Evolutionary conservation across 2,888 invertebrate species (phyloP).

Genomic region (Xiphydria camelus): DNA sequence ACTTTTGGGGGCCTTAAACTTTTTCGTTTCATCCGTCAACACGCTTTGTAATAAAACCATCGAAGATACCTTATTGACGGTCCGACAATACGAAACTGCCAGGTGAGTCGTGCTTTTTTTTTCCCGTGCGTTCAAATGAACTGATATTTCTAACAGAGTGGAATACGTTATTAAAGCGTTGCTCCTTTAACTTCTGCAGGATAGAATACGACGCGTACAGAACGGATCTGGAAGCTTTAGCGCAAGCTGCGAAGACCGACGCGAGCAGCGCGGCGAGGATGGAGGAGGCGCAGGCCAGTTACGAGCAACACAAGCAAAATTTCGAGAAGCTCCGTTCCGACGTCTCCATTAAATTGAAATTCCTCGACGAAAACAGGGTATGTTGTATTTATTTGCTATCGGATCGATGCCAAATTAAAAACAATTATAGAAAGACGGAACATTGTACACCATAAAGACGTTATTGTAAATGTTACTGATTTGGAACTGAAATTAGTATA

Average conservation of each 20-base stretch:
- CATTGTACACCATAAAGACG: neutral
- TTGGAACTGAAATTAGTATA: too few relatives aligned
- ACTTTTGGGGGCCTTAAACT: constrained; percentile 88
- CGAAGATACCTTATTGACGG: constrained; percentile 86
- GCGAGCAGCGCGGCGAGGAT: constrained; percentile 65
- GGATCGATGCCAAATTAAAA: too few relatives aligned
- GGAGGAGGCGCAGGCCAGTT: constrained; percentile 80
- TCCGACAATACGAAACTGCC: constrained; percentile 76
- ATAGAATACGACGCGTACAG: constrained; percentile 98
- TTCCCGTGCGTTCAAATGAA: constrained; percentile 7
- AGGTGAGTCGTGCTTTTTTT: constrained; percentile 64
- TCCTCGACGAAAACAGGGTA: constrained; percentile 96
- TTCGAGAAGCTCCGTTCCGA: constrained; percentile 93
- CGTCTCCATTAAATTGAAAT: constrained; percentile 92
- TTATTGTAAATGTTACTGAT: constrained; percentile 2
- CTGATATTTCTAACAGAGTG: constrained; percentile 6
- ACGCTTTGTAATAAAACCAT: constrained; percentile 98
- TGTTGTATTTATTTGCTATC: constrained; percentile 34
- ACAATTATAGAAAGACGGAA: constrained; percentile 1
- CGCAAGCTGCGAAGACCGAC: constrained; percentile 65
- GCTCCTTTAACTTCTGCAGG: constrained; percentile 58
- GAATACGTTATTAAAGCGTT: constrained; percentile 3
- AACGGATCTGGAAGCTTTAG: constrained; percentile 85
- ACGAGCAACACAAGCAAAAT: constrained; percentile 82
- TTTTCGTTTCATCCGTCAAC: constrained; percentile 94